Base-by-base conservation (phyloP, 2,113 vertebrate species). In the Odobenus rosmarus region DNA sequence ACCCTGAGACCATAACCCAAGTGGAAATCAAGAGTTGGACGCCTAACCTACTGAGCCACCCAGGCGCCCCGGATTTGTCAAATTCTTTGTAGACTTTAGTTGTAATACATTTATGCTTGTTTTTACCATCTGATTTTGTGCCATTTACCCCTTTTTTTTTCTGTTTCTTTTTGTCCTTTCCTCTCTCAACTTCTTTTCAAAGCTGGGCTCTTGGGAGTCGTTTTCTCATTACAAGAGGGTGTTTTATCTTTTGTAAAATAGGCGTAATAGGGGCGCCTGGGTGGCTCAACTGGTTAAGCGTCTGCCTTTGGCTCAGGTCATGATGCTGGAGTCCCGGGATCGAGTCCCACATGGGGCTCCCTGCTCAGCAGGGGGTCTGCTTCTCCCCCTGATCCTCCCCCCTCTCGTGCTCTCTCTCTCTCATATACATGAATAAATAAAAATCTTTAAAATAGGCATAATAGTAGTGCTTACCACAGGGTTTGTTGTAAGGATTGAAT, bases 211-310 rank as follows among this genome's bases (percentile, higher is more conserved):
- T 23, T 33, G 79, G 16, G 31, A 23, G 0, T 10, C 7, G 72
- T 59, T 85, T 61, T 85, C 33, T 91, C 21, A 80, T 64, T 49
- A 72, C 8, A 74, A 64, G 26, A 80, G 10, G 12, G 12, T 81
- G 10, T 91, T 93, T 94, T 36, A 76, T 69, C 51, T 92, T 64
- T 46, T 77, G 14, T 80, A 94, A 97, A 71, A 67, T 76, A 74
- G 2, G 16, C 26, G 49, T 89, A 59, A 51, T 23, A 94, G 33
- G 46, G 46, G 46, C 46, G 7, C 46, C 46, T 46, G 46, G 46
- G 46, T 46, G 46, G 46, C 46, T 46, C 46, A 46, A 46, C 46
- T 46, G 46, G 46, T 46, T 46, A 46, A 46, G 46, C 46, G 46
- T 1, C 46, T 46, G 46, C 46, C 46, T 46, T 46, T 0, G 46